Evolutionary conservation across 1,140 invertebrate genomes (phyloP), one percentile per base, ranked within the genome.

Genomic region (Megalonaias nervosa): DNA sequence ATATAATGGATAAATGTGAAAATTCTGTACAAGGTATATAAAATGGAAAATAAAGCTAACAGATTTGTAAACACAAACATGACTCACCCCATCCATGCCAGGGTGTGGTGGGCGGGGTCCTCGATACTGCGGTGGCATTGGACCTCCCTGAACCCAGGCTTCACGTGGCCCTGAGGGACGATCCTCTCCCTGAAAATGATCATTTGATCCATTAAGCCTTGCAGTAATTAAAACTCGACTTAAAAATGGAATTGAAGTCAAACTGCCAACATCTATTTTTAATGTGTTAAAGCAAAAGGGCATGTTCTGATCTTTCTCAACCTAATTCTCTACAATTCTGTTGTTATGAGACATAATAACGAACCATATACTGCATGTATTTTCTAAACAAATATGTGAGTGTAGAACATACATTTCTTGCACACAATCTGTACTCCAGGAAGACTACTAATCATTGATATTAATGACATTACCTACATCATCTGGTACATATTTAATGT

Each of bases 81-180:
- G 62, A 75, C 85, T 83, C 77, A 86, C 85, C 74, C 81, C 87
- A 82, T 88, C 86, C 85, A 88, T 88, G 31, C 81, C 79, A 56
- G 74, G 83, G 70, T 84, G 85, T 23, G 85, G 86, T 56, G 83
- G 86, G 57, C 83, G 77, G 57, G 84, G 85, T 58, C 85, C 84
- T 71, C 88, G 80, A 70, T 85, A 89, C 21, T 86, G 86, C 57
- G 86, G 86, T 66, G 85, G 86, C 31, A 85, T 82, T 23, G 81
- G 84, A 64, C 85, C 85, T 67, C 84, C 84, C 67, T 82, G 86
- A 31, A 78, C 81, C 88, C 88, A 89, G 55, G 82, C 85, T 73
- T 89, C 88, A 75, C 88, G 75, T 23, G 82, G 69, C 58, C 80
- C 79, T 59, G 72, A 71, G 16, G 81, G 80, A 15, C 84, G 82